Conservation (phyloP, 2,113 vertebrate genomes). For the Cathartes aura region DNA sequence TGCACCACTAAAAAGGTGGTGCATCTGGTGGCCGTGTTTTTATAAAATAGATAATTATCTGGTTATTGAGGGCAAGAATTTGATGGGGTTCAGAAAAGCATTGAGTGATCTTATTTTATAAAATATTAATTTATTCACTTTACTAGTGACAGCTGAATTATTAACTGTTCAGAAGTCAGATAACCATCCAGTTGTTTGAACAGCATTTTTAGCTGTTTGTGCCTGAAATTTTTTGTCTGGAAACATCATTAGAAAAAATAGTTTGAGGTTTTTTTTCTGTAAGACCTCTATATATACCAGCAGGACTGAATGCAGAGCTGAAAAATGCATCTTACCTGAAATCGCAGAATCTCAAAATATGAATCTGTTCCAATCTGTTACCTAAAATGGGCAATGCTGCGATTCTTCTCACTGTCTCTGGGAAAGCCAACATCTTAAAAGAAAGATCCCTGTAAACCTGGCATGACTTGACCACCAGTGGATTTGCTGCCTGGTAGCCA, state of each 20-base stretch:
- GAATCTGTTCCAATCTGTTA: not conserved
- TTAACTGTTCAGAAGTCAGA: not conserved
- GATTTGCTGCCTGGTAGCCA: not conserved
- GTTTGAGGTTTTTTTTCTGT: not conserved
- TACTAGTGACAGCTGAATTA: not conserved
- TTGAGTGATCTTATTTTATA: not conserved
- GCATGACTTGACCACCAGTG: not conserved
- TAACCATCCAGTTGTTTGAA: not conserved
- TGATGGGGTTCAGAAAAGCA: not conserved
- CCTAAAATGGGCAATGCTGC: not conserved
- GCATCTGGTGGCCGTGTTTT: not conserved
- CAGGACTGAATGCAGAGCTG: not conserved
- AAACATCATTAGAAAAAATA: not conserved
- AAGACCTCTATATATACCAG: not conserved
- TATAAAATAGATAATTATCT: not conserved
- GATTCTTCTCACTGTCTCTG: not conserved
- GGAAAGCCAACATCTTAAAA: not conserved
- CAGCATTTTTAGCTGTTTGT: not conserved
- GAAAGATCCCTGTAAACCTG: not conserved
- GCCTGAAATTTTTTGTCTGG: not conserved
- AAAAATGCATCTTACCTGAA: not conserved
- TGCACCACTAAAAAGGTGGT: not conserved
- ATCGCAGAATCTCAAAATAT: not conserved
- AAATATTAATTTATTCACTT: not conserved
- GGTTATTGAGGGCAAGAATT: not conserved